phyloP scores from a whole-genome alignment of 92 coral and sea anemone species.

The Epizoanthus stellaris region DNA sequence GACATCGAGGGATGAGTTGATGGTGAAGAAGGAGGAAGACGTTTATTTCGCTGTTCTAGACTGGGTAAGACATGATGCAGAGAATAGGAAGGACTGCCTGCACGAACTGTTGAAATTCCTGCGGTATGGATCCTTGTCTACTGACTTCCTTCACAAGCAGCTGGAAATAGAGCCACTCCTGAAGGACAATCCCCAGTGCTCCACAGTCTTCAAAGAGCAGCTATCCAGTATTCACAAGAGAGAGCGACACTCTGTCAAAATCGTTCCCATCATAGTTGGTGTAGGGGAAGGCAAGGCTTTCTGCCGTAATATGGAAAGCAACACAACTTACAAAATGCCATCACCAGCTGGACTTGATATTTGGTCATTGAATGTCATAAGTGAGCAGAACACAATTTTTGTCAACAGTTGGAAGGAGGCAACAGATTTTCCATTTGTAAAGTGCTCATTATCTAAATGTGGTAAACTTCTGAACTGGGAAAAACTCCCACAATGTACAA shows the following conservation, averaged over 20 bases:
- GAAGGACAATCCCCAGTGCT: background rate
- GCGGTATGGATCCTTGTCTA: no score
- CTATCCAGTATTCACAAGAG: background rate
- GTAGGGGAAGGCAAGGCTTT: background rate
- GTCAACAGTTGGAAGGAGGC: background rate
- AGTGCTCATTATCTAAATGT: background rate
- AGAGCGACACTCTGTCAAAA: background rate
- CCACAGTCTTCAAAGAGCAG: background rate
- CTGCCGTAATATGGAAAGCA: background rate
- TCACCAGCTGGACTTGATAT: background rate
- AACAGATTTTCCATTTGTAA: background rate
- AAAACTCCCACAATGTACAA: background rate
- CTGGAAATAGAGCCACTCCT: background rate
- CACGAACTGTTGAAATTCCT: no score
- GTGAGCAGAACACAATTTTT: constrained; percentile 1
- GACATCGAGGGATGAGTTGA: no score
- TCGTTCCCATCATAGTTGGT: background rate
- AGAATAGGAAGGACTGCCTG: no score
- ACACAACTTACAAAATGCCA: background rate
- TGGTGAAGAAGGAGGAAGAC: no score
- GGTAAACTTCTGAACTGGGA: background rate
- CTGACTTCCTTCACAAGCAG: background rate
- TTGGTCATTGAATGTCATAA: background rate
- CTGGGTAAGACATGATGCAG: no score
- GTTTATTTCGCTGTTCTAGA: no score